Percentiles rank a stretch among this genome's conserved stretches.
Conservation (phyloP, 2,113 vertebrate species). For the Psephotus haematonotus region DNA sequence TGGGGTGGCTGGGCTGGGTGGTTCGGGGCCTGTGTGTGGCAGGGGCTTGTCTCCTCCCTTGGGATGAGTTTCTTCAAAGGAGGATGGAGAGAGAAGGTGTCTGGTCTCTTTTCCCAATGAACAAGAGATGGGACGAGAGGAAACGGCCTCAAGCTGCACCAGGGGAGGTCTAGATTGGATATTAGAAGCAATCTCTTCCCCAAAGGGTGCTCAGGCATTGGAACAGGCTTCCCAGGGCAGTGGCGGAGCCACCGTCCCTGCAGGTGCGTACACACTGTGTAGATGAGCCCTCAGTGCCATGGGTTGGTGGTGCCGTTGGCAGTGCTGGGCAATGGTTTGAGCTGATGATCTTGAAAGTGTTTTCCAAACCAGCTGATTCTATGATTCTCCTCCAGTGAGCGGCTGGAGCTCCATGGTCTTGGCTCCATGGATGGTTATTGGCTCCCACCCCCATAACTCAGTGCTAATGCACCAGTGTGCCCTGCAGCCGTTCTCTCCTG, state of each 20-base stretch:
- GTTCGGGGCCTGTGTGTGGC: fast-evolving
- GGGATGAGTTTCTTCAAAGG: background rate
- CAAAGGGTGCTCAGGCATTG: background rate
- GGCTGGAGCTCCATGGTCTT: background rate
- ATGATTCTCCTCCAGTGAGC: background rate
- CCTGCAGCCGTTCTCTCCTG: background rate
- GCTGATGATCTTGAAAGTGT: background rate
- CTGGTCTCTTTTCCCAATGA: background rate
- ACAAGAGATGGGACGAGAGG: background rate
- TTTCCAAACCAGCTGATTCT: background rate
- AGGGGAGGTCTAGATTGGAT: background rate
- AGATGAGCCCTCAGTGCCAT: background rate
- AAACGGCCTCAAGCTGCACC: background rate
- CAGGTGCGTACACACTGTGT: fast-evolving
- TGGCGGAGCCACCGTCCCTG: background rate
- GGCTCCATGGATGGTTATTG: background rate
- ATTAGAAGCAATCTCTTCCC: background rate
- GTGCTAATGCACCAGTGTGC: background rate
- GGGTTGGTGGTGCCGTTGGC: background rate
- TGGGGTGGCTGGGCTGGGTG: background rate
- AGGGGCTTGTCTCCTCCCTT: background rate
- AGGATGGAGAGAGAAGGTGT: background rate
- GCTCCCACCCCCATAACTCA: fast-evolving
- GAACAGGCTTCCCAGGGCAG: background rate
- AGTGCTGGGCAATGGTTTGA: background rate